phyloP scores from a whole-genome alignment of 2,113 vertebrate species.

The Scopus umbretta region DNA sequence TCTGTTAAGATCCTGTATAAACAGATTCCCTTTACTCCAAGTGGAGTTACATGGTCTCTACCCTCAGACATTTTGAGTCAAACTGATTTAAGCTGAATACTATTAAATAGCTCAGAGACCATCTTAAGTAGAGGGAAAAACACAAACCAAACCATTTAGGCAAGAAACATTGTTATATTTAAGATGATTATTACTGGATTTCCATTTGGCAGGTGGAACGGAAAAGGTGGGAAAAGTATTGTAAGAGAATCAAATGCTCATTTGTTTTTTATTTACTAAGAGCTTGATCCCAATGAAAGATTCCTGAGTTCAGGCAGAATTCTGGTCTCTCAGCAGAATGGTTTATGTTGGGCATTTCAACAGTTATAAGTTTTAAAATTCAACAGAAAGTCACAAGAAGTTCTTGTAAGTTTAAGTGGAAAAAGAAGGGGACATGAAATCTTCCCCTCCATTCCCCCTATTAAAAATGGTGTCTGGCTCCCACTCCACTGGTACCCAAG shows the following conservation, averaged over 20 bases:
- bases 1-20: background rate
- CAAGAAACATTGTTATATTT: background rate
- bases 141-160: background rate
- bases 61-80: background rate
- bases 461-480: background rate
- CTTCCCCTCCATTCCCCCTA: too few species aligned
- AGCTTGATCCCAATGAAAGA: background rate
- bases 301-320: background rate
- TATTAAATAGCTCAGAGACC: background rate
- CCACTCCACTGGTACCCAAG: background rate
- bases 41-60: background rate
- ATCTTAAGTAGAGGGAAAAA: background rate
- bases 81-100: background rate
- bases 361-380: background rate
- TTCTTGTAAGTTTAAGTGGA: background rate
- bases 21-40: background rate
- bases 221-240: background rate
- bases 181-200: background rate
- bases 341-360: background rate
- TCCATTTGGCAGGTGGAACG: background rate
- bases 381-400: background rate
- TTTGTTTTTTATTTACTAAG: background rate
- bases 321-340: background rate
- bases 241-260: background rate
- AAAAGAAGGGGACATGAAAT: background rate